A percentile compares a stretch with the other conserved stretches of the same genome.
These are phyloP conservation scores for Rhynchonycteris naso DNA, from an alignment of 2,797 vertebrate species.

Conservation along the genomic window DNA sequence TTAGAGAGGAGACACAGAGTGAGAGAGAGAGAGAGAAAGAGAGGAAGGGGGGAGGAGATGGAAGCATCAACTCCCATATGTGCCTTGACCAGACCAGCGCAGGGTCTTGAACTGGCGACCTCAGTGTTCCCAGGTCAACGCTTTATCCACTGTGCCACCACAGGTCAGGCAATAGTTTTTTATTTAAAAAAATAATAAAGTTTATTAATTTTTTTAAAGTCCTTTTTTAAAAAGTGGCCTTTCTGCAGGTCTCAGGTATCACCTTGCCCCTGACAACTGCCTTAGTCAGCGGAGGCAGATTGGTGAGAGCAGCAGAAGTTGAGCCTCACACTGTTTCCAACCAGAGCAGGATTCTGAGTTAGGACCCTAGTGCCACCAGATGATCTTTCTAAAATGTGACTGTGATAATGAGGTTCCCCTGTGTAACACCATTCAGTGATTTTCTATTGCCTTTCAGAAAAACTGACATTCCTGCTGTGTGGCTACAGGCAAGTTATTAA, in stretches of 20 bases:
- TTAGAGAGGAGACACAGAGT: too few relatives aligned
- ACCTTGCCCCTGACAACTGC: not conserved
- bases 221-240: not conserved
- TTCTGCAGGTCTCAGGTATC: not conserved
- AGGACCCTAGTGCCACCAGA: not conserved
- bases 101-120: too few relatives aligned
- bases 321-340: not conserved
- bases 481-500: constrained; percentile 57
- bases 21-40: too few relatives aligned
- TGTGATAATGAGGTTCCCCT: not conserved
- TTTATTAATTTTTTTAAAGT: not conserved
- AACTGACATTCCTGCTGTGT: constrained; percentile 50
- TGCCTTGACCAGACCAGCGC: too few relatives aligned
- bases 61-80: too few relatives aligned
- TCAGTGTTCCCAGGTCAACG: too few relatives aligned
- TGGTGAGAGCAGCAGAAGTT: not conserved
- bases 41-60: too few relatives aligned
- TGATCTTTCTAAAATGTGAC: not conserved
- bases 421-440: not conserved
- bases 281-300: not conserved
- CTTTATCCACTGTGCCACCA: too few relatives aligned
- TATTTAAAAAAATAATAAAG: not conserved
- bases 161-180: too few relatives aligned
- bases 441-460: constrained; percentile 52
- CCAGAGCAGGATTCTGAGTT: not conserved